These are phyloP conservation scores for Semnornis frantzii DNA, from an alignment of 2,113 vertebrate species.

Conservation along the genomic window DNA sequence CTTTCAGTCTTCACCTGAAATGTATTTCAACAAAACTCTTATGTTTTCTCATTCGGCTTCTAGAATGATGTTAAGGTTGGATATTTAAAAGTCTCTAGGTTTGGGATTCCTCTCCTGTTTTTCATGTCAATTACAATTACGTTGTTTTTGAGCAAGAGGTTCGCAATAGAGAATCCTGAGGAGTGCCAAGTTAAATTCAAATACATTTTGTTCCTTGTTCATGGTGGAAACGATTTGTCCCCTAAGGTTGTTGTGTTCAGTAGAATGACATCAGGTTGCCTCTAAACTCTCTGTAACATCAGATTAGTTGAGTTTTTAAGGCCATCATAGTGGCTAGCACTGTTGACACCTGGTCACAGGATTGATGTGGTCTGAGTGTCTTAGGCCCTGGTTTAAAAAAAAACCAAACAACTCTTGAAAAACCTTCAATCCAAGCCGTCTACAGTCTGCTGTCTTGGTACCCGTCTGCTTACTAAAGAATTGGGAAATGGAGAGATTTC, in stretches of 20 bases:
- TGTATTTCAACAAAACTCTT: neutral
- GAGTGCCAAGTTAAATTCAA: conserved; percentile 46
- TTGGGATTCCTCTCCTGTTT: conserved; percentile 24
- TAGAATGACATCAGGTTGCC: neutral
- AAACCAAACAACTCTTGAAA: neutral
- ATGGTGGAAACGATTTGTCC: conserved; percentile 26
- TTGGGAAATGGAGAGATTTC: neutral
- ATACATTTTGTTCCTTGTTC: conserved; percentile 42
- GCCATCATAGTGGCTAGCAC: neutral
- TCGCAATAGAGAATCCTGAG: conserved; percentile 13
- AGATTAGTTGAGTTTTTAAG: neutral
- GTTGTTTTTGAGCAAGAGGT: conserved; percentile 13
- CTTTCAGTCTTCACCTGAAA: neutral
- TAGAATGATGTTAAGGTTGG: neutral
- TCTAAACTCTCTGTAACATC: neutral
- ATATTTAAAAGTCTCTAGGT: neutral
- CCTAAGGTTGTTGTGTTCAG: neutral
- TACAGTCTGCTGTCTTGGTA: neutral
- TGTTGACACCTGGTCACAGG: neutral
- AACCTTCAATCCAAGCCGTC: neutral
- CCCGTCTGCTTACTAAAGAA: neutral
- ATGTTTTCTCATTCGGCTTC: neutral
- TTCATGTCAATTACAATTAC: conserved; percentile 20
- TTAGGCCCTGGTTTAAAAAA: neutral
- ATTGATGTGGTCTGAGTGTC: neutral